Base-by-base conservation (phyloP, 2,797 vertebrate species). In the Peromyscus nudipes region DNA sequence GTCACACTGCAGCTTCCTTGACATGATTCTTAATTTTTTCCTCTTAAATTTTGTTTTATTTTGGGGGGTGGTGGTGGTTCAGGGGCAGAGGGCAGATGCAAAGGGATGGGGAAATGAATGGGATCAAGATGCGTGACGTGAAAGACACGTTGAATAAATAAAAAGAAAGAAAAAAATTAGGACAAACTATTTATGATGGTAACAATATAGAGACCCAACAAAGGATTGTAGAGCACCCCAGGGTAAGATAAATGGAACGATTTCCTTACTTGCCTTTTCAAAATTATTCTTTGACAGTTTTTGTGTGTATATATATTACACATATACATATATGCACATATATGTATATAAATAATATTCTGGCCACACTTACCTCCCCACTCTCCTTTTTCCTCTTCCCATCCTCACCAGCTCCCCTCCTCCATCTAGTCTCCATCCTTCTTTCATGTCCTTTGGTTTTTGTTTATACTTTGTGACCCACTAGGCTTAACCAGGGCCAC, bases 171-270 rank as follows among this genome's bases (percentile, higher is more conserved):
- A n/a, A 69, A 69, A 69, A 34, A 29, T 46, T 19, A 91, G 57
- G 49, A 81, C 80, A 13, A 69, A 71, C 43, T 64, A 77, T 34
- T 77, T 92, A 57, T 19, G 77, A 27, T 75, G 60, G 40, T 76
- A 92, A 77, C 6, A 77, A 84, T 34, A 43, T 2, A 81, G 21
- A 65, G 88, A 95, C 71, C 25, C 27, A 46, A 82, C 16, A 83
- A 65, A 29, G 49, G 14, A 81, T 75, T 79, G 23, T 82, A 95
- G 34, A 88, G 60, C 81, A 75, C 16, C 71, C 31, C 67, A 16
- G 13, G 67, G 60, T 64, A 86, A 95, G 92, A 95, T 86, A 82
- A 81, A n/a, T 5, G 14, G 21, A 94, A 79, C 13, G 52, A 69
- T 75, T 62, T 57, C 27, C 60, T 60, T 65, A 64, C 4, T 77